These are phyloP conservation scores for Parelbella ahira DNA, from an alignment of 2,888 invertebrate species.

Conservation along the genomic window DNA sequence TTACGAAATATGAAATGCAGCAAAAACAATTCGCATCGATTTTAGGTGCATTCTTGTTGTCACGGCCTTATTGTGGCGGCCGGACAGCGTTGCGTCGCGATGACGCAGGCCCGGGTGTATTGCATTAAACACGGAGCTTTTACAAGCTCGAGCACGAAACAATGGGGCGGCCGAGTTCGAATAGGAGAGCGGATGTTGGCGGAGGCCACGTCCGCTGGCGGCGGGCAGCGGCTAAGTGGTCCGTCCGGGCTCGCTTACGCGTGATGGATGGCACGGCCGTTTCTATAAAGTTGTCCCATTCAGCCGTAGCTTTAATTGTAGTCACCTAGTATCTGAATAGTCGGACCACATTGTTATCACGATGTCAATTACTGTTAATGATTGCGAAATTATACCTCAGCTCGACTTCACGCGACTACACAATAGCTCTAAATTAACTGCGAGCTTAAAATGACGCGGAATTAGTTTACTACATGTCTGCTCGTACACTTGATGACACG, in stretches of 20 bases:
- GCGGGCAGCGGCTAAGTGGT: constrained; percentile 67
- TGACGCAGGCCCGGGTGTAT: too few relatives aligned
- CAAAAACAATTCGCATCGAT: too few relatives aligned
- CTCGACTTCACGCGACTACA: constrained; percentile 1
- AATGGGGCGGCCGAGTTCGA: not conserved
- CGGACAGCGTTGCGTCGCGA: too few relatives aligned
- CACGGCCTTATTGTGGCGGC: too few relatives aligned
- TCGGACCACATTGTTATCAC: not conserved
- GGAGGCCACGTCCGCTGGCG: constrained; percentile 37
- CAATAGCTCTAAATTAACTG: constrained; percentile 8
- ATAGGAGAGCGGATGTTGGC: constrained; percentile 43
- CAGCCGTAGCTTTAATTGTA: constrained; percentile 29
- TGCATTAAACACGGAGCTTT: too few relatives aligned
- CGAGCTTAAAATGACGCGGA: too few relatives aligned
- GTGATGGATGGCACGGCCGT: constrained; percentile 63
- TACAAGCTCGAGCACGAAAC: too few relatives aligned
- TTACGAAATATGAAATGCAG: too few relatives aligned
- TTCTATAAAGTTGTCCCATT: constrained; percentile 37
- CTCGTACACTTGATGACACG: too few relatives aligned
- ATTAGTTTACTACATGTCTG: too few relatives aligned
- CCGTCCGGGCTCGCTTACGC: constrained; percentile 59
- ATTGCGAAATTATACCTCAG: constrained; percentile 7
- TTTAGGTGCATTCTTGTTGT: too few relatives aligned
- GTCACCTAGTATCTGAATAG: constrained; percentile 4
- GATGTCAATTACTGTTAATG: constrained; percentile 3